Evolutionary conservation across 2,113 vertebrate species (phyloP), one percentile per base, ranked within the genome.

Genomic region (Odontesthes bonariensis): DNA sequence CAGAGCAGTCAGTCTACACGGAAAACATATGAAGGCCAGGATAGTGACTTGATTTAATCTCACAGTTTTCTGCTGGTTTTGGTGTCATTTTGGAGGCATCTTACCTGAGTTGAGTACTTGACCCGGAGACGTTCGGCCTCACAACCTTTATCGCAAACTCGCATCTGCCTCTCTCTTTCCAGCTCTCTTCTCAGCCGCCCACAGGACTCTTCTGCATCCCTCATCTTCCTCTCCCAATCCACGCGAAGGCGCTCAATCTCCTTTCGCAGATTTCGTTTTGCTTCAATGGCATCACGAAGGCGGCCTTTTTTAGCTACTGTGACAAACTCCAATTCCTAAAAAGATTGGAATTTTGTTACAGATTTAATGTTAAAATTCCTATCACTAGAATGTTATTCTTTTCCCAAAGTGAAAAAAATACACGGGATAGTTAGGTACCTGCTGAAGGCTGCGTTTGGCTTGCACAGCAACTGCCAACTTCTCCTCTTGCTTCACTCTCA

Each of bases 401-500:
- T 38, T 38, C 5, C 2, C 35, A 38, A 38, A 7, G 35, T 10
- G 6, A 38, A 38, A 38, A 38, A 27, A 27, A 27, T 27, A 27
- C 16, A 14, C 13, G 16, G 42, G 12, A 3, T 12, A 23, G 55
- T 23, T 3, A 20, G 8, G 9, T 90, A 99, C 98, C 97, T 99
- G 98, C 86, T 99, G 97, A 8, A 99, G 95, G 81, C 95, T 97
- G 71, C 96, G 95, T 77, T 98, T 98, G 75, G 97, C 97, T 87
- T 99, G 97, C 79, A 98, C 88, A n/a, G 98, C 97, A 0, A 95
- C 94, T 0, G 94, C 95, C 20, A 99, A 94, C 85, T 97, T 98
- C 81, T 99, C 97, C 82, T 98, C 97, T 86, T 99, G 98, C 89
- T 97, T 98, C 73, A 98, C 95, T 12, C 96, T 91, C 96, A 99